Percentiles rank a stretch among this genome's conserved stretches.
phyloP scores from a whole-genome alignment of 2,888 invertebrate genomes.

The Cybosia mesomella region DNA sequence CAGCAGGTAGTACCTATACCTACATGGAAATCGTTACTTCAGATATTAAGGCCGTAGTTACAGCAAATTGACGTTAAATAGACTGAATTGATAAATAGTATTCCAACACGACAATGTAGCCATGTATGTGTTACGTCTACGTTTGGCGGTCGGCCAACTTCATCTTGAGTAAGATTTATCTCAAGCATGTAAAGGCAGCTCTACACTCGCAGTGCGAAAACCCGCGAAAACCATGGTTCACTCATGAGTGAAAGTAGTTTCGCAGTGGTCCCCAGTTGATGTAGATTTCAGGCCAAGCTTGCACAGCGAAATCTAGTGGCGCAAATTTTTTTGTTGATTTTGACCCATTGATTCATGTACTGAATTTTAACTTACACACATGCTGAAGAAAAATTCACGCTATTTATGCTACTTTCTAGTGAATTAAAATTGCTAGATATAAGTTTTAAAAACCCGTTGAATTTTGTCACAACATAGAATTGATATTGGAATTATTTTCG shows the following conservation, averaged over 20 bases:
- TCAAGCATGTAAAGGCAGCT: constrained; percentile 4
- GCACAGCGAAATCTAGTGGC: not conserved
- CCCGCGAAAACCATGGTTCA: not conserved
- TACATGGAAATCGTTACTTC: too few species aligned
- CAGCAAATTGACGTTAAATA: not conserved
- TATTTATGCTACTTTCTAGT: not conserved
- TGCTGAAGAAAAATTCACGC: too few species aligned
- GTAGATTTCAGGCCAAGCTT: not conserved
- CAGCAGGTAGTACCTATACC: too few species aligned
- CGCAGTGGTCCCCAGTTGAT: too few species aligned
- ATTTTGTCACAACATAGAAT: not conserved
- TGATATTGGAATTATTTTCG: not conserved
- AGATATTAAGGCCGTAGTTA: not conserved
- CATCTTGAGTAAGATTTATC: constrained; percentile 15
- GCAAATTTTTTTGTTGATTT: not conserved
- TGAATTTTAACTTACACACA: not conserved
- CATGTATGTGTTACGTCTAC: constrained; percentile 2
- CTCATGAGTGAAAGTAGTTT: too few species aligned
- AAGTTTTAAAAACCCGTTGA: too few species aligned
- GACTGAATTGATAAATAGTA: constrained; percentile 10
- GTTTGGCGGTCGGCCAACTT: constrained; percentile 15
- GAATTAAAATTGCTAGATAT: too few species aligned
- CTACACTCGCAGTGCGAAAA: not conserved
- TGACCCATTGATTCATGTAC: too few species aligned
- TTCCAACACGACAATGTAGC: constrained; percentile 4